phyloP scores from a whole-genome alignment of 2,797 vertebrate genomes.

The Podarcis siculus region DNA sequence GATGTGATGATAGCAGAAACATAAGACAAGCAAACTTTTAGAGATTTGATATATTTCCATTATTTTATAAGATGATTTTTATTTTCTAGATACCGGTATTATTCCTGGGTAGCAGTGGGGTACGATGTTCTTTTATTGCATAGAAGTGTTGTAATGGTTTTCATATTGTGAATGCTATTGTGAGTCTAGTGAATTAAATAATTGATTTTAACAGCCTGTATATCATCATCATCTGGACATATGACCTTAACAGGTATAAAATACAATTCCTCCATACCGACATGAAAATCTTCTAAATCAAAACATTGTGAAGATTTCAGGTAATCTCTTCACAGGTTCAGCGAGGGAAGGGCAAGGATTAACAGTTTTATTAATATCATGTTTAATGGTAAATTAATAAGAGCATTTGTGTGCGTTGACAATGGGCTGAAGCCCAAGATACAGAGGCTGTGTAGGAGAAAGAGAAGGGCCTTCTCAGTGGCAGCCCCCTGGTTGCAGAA shows the following conservation, averaged over 20 bases:
- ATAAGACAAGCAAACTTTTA: not conserved
- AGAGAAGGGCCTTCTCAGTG: too few species aligned
- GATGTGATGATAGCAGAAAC: not conserved
- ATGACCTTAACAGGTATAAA: not conserved
- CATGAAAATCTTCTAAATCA: too few species aligned
- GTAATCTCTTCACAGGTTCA: not conserved
- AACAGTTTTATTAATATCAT: not conserved
- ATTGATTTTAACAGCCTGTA: not conserved
- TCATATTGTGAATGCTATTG: not conserved
- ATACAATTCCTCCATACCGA: not conserved
- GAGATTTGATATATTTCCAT: not conserved
- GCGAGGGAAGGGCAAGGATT: not conserved
- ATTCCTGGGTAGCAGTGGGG: not conserved
- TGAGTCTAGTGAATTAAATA: not conserved
- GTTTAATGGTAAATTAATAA: not conserved
- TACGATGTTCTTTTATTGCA: too few species aligned
- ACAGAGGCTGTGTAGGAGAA: too few species aligned
- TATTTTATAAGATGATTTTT: not conserved
- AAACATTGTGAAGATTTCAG: not conserved
- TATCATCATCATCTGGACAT: not conserved
- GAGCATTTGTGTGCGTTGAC: not conserved
- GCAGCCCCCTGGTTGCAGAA: too few species aligned
- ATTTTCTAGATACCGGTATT: not conserved
- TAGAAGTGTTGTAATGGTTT: not conserved
- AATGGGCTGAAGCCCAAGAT: too few species aligned